Conservation (phyloP, 2,888 invertebrate species). For the Oscheius sp. region DNA sequence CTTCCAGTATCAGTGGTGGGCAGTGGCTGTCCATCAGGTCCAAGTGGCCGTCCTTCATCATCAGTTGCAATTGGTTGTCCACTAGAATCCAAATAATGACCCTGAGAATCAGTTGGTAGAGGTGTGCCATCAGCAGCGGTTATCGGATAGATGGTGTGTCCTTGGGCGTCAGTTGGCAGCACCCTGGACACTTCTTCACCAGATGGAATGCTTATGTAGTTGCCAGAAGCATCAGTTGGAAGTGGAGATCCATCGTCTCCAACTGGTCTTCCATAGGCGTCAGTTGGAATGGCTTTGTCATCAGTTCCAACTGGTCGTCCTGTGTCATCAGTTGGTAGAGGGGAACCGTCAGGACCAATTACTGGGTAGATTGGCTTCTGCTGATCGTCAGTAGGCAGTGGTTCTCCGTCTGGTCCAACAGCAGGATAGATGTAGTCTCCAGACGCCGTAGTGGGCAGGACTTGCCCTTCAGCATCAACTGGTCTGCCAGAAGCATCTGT, state of each 20-base stretch:
- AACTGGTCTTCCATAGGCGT: constrained; percentile 44
- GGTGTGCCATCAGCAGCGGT: no score
- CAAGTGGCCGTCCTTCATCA: constrained; percentile 33
- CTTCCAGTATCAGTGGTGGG: constrained; percentile 36
- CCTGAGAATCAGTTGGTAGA: no score
- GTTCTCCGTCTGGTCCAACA: constrained; percentile 38
- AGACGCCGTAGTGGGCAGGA: constrained; percentile 38
- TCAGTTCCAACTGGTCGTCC: constrained; percentile 61
- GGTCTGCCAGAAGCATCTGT: constrained; percentile 43
- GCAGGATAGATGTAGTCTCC: constrained; percentile 38
- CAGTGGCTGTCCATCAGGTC: constrained; percentile 26
- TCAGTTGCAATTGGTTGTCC: no score
- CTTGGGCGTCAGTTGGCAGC: no score
- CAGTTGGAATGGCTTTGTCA: constrained; percentile 46
- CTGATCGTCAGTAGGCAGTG: constrained; percentile 47
- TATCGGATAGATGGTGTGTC: no score
- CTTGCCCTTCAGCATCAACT: constrained; percentile 24
- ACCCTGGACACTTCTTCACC: no score
- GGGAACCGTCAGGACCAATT: constrained; percentile 36
- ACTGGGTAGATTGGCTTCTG: constrained; percentile 49
- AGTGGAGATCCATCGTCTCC: constrained; percentile 58
- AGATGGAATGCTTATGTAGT: background rate
- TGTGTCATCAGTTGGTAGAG: constrained; percentile 56
- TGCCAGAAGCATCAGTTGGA: constrained; percentile 43
- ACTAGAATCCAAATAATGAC: no score